Percentiles rank a stretch among this genome's conserved stretches.
These are phyloP conservation scores for Epizoanthus fatuus DNA, from an alignment of 92 coral and sea anemone genomes.

Conservation along the genomic window DNA sequence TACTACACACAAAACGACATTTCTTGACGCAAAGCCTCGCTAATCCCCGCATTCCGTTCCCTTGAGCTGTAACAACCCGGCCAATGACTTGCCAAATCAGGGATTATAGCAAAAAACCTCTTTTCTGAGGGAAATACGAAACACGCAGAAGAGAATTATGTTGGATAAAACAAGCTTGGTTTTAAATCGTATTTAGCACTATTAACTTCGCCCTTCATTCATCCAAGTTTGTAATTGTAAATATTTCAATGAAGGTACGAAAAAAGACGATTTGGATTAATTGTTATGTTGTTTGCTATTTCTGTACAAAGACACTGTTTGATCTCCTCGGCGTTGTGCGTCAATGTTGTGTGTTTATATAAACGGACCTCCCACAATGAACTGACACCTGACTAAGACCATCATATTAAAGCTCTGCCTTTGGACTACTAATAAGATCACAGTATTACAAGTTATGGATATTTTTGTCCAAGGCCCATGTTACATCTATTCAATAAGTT, in stretches of 20 bases:
- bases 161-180: conserved; percentile 1
- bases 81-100: conserved; percentile 7
- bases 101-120: conserved; percentile 20
- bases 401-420: conserved; percentile 9
- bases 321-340: not conserved
- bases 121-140: not conserved
- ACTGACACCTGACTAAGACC: not conserved
- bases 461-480: conserved; percentile 21
- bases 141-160: not conserved
- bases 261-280: not conserved
- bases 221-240: not conserved
- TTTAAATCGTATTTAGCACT: not conserved
- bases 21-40: conserved; percentile 4
- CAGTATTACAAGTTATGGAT: not conserved
- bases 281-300: not conserved
- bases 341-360: not conserved
- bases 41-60: conserved; percentile 27
- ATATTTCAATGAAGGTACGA: not conserved
- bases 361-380: conserved; percentile 38
- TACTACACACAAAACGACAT: conserved; percentile 14
- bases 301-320: not conserved
- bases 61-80: conserved; percentile 10
- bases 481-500: not conserved
- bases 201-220: not conserved
- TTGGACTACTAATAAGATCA: conserved; percentile 1